These are phyloP conservation scores for Numenius phaeopus DNA, from an alignment of 2,797 vertebrate genomes.

Conservation along the genomic window DNA sequence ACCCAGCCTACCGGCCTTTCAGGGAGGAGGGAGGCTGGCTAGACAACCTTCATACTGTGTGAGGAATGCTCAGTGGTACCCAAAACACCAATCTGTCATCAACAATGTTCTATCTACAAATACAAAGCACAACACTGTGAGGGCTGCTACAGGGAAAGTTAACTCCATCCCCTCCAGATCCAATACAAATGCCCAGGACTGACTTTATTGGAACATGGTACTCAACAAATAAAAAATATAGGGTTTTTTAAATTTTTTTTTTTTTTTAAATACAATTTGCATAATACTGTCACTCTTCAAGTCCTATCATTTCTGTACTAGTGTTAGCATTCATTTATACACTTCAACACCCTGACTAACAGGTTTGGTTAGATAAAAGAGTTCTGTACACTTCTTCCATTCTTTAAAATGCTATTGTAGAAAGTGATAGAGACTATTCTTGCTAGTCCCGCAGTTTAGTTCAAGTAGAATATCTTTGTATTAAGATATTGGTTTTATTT, in stretches of 20 bases:
- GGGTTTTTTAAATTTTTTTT: fast-evolving
- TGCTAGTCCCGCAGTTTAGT: neutral
- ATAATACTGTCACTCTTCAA: neutral
- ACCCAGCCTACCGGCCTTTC: neutral
- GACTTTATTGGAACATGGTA: neutral
- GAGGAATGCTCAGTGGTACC: neutral
- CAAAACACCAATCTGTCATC: neutral
- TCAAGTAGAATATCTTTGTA: conserved; percentile 1
- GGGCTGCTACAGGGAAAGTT: neutral
- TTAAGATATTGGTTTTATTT: conserved; percentile 71
- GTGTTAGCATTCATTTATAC: neutral
- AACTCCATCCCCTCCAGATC: neutral
- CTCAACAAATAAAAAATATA: neutral
- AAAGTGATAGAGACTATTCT: neutral
- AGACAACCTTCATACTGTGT: neutral
- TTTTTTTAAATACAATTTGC: neutral
- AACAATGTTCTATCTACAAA: neutral
- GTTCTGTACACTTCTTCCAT: neutral
- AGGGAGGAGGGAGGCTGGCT: neutral
- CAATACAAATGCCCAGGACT: neutral
- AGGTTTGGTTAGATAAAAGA: neutral
- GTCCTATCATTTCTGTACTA: neutral
- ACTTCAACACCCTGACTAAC: neutral
- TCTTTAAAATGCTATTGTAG: conserved; percentile 7
- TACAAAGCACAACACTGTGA: neutral